Base-by-base conservation (phyloP, 1,140 invertebrate species). In the Scylla paramamosain region DNA sequence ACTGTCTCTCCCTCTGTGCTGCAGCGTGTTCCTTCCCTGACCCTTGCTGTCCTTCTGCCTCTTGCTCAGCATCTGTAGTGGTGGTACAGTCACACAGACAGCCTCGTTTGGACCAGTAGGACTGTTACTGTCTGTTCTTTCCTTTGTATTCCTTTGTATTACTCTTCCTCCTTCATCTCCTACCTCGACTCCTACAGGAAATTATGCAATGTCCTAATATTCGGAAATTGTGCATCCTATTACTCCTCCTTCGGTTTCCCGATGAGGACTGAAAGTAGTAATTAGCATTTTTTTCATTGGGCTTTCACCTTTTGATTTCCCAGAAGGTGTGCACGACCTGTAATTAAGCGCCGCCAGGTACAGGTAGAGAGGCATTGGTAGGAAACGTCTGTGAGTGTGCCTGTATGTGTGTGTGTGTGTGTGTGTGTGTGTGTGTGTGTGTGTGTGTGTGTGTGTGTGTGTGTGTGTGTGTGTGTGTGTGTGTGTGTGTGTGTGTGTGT, bases 371-470 rank as follows among this genome's bases (percentile, higher is more conserved):
- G 67, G 67, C 1, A 77, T 25, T 77, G 25, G 6, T 7, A n/a
- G 67, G 12, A 20, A 20, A 20, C 20, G 67, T 77, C 12, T 77
- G 67, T 77, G 67, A 16, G 67, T 77, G 67, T 77, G 67, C n/a
- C 12, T 77, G 67, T 77, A 20, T 77, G 67, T 77, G 67, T 77
- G 67, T 77, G 10, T 77, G 67, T 77, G 67, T 77, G 67, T 77
- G 67, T 77, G 52, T 77, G 67, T 77, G 67, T 77, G 67, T 77
- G 67, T 77, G 67, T 77, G 67, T 77, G 67, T 77, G 67, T 77
- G 67, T 77, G 67, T 77, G 67, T 59, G 67, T 77, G 67, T 77
- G 67, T 77, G 67, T 77, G 67, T 77, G 67, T 59, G 52, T 59
- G 52, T 59, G 67, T 77, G 59, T 67, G 59, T 8, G 59, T 67